Evolutionary conservation across 2,888 invertebrate genomes (phyloP), one percentile per base, ranked within the genome.

Genomic region (Orthosia gothica): DNA sequence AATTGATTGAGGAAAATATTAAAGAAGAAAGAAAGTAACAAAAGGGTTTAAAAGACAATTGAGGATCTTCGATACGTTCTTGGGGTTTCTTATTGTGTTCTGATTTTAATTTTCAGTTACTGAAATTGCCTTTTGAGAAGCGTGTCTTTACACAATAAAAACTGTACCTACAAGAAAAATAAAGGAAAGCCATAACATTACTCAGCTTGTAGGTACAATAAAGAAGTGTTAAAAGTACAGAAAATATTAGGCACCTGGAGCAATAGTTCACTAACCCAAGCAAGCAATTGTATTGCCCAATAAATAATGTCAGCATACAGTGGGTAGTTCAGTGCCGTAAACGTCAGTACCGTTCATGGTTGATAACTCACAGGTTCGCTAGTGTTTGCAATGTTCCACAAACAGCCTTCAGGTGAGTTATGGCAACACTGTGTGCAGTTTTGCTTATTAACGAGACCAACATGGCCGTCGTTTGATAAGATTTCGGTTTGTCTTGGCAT

Each of bases 401-500:
- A 95, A 95, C 93, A 94, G 93, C 94, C 94, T 90, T 92, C 93
- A 95, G 95, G 95, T 93, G 90, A 93, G 91, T 92, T 93, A 92
- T 89, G 91, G 91, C 88, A 87, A 91, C 92, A 91, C 91, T 93
- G 95, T 95, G 95, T 94, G 93, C 92, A 96, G 95, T 95, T 96
- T 96, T 96, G 95, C 95, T 96, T 96, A 96, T 96, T 96, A 96
- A 95, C 94, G 91, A 94, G 89, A 92, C 94, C 93, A 95, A 94
- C 93, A 95, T 94, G 95, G 95, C 94, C 90, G 92, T 88, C 92
- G 93, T 92, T 94, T 94, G 96, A 94, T 96, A 96, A 96, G 96
- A 96, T 96, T 96, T 95, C 87, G 93, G 96, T 94, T 95, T 95
- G 96, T 95, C 95, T 96, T 96, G 94, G 93, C 90, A 92, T 94